These are phyloP conservation scores for Lymantria dispar DNA, from an alignment of 2,888 invertebrate genomes.

Conservation along the genomic window DNA sequence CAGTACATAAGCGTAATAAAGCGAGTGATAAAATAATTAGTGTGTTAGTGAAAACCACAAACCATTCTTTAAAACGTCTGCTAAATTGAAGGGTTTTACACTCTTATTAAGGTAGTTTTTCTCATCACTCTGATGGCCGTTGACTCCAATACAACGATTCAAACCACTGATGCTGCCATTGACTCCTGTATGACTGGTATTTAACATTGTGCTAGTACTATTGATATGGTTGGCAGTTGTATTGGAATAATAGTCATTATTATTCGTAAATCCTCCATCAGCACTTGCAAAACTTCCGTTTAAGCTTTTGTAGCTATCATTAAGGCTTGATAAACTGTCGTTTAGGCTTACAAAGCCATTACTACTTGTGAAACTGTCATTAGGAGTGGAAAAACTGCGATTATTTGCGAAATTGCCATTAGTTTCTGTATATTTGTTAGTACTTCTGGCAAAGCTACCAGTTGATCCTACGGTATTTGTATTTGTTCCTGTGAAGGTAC, in stretches of 20 bases:
- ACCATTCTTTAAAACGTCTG: constrained; percentile 72
- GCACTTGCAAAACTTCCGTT: constrained; percentile 16
- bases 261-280: constrained; percentile 17
- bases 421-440: constrained; percentile 13
- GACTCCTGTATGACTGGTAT: constrained; percentile 24
- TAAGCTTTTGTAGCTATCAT: neutral
- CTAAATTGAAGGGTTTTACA: constrained; percentile 46
- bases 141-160: constrained; percentile 35
- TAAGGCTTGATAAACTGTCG: constrained; percentile 5
- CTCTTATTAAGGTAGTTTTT: constrained; percentile 39
- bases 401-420: constrained; percentile 23
- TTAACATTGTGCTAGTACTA: constrained; percentile 34
- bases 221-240: constrained; percentile 36
- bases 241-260: constrained; percentile 19
- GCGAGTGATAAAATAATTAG: constrained; percentile 45
- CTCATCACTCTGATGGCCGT: constrained; percentile 52
- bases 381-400: constrained; percentile 20
- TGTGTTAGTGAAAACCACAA: constrained; percentile 70
- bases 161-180: constrained; percentile 28
- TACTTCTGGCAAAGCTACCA: constrained; percentile 15
- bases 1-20: constrained; percentile 24
- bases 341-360: constrained; percentile 17
- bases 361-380: constrained; percentile 1
- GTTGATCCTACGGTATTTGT: constrained; percentile 15
- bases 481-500: constrained; percentile 15